A percentile compares a stretch with the other conserved stretches of the same genome.
Conservation (phyloP, 2,113 vertebrate species). For the Serinus canaria region DNA sequence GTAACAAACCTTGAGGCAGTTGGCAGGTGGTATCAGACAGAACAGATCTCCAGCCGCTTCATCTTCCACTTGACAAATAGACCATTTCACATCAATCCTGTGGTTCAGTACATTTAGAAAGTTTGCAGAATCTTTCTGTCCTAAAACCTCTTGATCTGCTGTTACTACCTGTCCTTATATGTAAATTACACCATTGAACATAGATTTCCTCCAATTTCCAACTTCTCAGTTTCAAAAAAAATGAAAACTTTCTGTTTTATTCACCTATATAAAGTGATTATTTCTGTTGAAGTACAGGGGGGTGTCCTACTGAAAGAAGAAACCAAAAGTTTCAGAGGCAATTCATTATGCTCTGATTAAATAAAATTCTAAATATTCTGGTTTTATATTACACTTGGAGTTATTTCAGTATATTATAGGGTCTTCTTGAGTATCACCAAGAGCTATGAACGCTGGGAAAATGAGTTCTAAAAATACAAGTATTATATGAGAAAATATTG, state of each 20-base stretch:
- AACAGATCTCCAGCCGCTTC: background rate
- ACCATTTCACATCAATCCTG: constrained; percentile 26
- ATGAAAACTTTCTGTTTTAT: background rate
- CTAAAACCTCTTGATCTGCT: background rate
- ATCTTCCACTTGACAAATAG: constrained; percentile 42
- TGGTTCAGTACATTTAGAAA: background rate
- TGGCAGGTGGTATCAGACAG: constrained; percentile 2
- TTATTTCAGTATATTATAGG: background rate
- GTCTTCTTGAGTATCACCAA: background rate
- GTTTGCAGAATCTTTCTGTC: background rate
- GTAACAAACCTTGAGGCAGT: constrained; percentile 7
- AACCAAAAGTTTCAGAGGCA: background rate
- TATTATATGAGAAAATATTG: background rate
- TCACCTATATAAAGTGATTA: background rate
- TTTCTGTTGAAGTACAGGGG: background rate
- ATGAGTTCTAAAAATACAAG: background rate
- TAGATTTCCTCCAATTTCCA: background rate
- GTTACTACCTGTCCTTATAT: background rate
- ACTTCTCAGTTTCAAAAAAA: background rate
- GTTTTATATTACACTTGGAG: background rate
- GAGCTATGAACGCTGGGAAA: background rate
- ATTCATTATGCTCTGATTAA: background rate
- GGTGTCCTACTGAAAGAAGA: background rate
- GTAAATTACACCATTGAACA: background rate
- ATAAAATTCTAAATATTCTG: background rate